A percentile compares a stretch with the other conserved stretches of the same genome.
Conservation (phyloP, 2,113 vertebrate species). For the Rhinichthys klamathensis region DNA sequence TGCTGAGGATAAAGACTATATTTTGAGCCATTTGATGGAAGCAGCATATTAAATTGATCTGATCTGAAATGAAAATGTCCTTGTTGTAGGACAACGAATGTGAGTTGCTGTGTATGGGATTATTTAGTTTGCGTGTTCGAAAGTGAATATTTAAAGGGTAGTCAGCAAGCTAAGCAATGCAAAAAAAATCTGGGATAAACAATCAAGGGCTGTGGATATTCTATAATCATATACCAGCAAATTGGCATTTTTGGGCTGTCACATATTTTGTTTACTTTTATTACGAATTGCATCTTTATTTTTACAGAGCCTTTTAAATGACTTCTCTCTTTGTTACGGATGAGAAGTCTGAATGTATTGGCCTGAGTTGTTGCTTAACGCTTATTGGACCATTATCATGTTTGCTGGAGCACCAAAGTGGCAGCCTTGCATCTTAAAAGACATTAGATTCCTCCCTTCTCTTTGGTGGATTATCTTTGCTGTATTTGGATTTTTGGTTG, state of each 20-base stretch:
- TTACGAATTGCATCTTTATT: neutral
- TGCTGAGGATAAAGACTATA: slow-evolving; percentile 27
- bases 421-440: neutral
- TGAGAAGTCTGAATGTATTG: slow-evolving; percentile 23
- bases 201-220: slow-evolving; percentile 2
- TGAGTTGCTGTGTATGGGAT: slow-evolving; percentile 1
- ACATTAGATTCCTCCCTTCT: neutral
- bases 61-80: neutral
- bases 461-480: slow-evolving; percentile 8
- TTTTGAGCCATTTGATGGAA: slow-evolving; percentile 37
- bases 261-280: neutral
- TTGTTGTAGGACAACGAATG: neutral
- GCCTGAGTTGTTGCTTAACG: neutral
- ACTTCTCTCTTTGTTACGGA: neutral
- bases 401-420: slow-evolving; percentile 15
- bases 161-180: neutral
- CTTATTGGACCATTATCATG: neutral
- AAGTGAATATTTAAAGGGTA: neutral
- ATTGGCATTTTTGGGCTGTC: neutral
- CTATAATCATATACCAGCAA: neutral
- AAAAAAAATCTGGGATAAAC: neutral
- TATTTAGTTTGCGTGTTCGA: slow-evolving; percentile 12
- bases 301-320: slow-evolving; percentile 22
- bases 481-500: neutral
- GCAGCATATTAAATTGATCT: neutral